Evolutionary conservation across 2,797 vertebrate species (phyloP).

Genomic region (Crocodylus rhombifer): DNA sequence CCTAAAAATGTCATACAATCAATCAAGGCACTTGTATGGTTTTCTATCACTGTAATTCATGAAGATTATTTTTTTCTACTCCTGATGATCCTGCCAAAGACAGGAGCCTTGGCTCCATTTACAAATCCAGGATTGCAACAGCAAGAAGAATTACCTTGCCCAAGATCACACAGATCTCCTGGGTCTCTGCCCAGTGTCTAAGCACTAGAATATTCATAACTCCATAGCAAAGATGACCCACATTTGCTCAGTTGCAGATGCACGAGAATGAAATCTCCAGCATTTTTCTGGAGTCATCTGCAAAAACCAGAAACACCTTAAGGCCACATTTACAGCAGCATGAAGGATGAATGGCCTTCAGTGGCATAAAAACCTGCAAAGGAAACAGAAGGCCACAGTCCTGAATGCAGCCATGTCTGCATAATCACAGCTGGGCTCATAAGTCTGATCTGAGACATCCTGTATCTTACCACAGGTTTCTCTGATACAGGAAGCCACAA

Average conservation of each 20-base stretch:
- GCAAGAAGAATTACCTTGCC: neutral
- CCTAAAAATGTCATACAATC: slow-evolving; percentile 11
- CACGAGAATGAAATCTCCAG: neutral
- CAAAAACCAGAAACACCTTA: neutral
- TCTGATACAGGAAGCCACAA: neutral
- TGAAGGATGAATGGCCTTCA: neutral
- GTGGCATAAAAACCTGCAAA: neutral
- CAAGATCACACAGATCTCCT: neutral
- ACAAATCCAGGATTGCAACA: neutral
- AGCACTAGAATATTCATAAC: neutral
- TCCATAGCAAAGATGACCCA: neutral
- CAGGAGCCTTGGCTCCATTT: neutral
- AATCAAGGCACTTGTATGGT: neutral
- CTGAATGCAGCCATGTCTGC: neutral
- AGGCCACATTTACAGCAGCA: accelerated
- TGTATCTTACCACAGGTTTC: neutral
- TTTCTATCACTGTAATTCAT: neutral
- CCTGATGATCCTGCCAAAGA: neutral
- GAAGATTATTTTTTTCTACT: neutral
- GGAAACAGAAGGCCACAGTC: neutral
- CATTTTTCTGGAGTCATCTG: neutral
- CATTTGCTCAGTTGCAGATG: accelerated
- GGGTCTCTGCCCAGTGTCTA: neutral
- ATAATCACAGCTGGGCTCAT: neutral
- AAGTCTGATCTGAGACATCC: slow-evolving; percentile 26